phyloP scores from a whole-genome alignment of 2,888 invertebrate species.

The Brenthis daphne region DNA sequence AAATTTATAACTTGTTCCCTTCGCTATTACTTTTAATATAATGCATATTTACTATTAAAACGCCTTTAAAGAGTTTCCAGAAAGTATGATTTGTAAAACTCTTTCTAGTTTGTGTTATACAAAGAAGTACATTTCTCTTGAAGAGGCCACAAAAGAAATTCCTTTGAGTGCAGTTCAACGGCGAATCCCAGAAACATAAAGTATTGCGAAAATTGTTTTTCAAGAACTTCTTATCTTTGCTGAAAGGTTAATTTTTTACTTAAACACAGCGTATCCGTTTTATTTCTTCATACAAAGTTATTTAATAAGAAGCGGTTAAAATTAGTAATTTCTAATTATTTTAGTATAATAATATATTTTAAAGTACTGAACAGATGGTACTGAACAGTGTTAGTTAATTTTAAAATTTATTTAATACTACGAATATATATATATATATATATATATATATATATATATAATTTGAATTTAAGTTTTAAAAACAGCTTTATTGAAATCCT shows the following conservation, averaged over 20 bases:
- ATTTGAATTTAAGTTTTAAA: background rate
- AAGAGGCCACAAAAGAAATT: slow-evolving; percentile 17
- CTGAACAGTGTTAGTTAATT: no score
- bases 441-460: no score
- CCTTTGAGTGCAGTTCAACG: slow-evolving; percentile 21
- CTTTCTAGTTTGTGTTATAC: background rate
- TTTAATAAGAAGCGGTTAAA: no score
- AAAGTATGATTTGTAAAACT: no score
- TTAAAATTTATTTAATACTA: background rate
- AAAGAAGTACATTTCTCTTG: slow-evolving; percentile 3
- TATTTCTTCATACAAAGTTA: background rate
- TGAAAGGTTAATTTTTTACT: background rate
- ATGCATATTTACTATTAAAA: no score
- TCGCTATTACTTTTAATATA: no score
- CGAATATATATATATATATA: no score
- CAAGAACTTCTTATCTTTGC: background rate
- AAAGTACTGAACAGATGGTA: no score
- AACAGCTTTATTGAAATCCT: background rate
- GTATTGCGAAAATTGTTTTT: slow-evolving; percentile 12
- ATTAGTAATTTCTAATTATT: no score
- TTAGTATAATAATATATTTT: no score
- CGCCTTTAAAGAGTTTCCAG: no score
- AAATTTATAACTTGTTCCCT: no score
- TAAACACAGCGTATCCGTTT: background rate
- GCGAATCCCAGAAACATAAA: background rate